Evolutionary conservation across 1,140 invertebrate genomes (phyloP), one percentile per base, ranked within the genome.

Genomic region (Ectropis grisescens): DNA sequence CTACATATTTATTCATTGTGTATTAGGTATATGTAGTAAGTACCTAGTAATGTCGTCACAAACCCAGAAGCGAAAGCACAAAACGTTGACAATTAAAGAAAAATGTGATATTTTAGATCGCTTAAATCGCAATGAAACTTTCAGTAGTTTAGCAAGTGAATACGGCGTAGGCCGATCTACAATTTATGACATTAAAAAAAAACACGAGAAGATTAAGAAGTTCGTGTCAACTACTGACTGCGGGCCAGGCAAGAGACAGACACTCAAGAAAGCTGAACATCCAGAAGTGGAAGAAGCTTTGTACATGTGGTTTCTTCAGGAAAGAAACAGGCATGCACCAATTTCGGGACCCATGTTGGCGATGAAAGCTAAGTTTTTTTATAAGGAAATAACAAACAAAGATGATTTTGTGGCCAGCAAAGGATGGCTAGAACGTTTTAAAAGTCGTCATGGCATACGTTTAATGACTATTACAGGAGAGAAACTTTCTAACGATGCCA

Each of bases 401-500:
- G 54, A 57, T 35, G n/a, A 72, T 42, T 72, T 70, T 47, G 35
- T 51, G 26, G 66, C 68, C 8, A 67, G 61, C 51, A 47, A 52
- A 29, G 49, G 61, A 37, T 70, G 58, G 64, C 27, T 69, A 37
- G 41, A 66, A 38, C 22, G 48, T 29, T 68, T 69, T 31, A 68
- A 72, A 59, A 50, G 37, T 35, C 46, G 65, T 40, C 57, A 60
- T 54, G 59, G 58, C 10, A 64, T 71, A 49, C 51, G 60, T 47
- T 48, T 53, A 22, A 36, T 67, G 29, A 55, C 45, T 33, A 37
- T 59, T 23, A 56, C 54, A 34, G 62, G 56, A 41, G 62, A 65
- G 47, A 68, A 60, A 54, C 44, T 62, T 28, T 62, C 65, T 32
- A 56, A 51, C 29, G 45, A 69, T 47, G 45, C 27, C 38, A 42